Percentiles rank a stretch among this genome's conserved stretches.
Evolutionary conservation across 2,888 invertebrate genomes (phyloP).

Genomic region (Nezara viridula): DNA sequence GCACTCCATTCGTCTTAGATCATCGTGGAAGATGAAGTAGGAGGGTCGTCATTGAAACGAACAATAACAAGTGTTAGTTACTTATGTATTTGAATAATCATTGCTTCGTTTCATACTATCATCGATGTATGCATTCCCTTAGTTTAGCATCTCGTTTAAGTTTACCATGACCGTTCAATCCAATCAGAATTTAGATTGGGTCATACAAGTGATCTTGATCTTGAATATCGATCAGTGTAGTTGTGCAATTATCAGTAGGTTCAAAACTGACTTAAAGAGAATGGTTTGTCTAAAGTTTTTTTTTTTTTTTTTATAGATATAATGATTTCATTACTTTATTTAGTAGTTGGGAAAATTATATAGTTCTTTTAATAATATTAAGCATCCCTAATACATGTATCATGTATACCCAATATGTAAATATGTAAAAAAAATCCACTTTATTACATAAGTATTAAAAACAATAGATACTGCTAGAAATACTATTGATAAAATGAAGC

Average conservation of each 20-base stretch:
- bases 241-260: background rate
- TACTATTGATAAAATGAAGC: no score
- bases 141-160: background rate
- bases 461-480: no score
- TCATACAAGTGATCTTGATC: background rate
- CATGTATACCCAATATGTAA: no score
- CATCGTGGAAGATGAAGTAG: background rate
- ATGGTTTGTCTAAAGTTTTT: no score
- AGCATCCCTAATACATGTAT: no score
- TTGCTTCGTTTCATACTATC: background rate
- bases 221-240: background rate
- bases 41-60: background rate
- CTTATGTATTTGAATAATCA: background rate
- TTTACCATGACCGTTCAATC: background rate
- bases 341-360: no score
- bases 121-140: background rate
- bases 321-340: no score
- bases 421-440: no score
- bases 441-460: no score
- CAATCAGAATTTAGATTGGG: background rate
- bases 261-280: background rate
- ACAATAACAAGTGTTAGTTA: background rate
- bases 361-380: no score
- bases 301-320: no score
- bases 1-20: slow-evolving; percentile 15